Evolutionary conservation across 2,797 vertebrate genomes (phyloP).

Genomic region (Triplophysa yarkandensis): DNA sequence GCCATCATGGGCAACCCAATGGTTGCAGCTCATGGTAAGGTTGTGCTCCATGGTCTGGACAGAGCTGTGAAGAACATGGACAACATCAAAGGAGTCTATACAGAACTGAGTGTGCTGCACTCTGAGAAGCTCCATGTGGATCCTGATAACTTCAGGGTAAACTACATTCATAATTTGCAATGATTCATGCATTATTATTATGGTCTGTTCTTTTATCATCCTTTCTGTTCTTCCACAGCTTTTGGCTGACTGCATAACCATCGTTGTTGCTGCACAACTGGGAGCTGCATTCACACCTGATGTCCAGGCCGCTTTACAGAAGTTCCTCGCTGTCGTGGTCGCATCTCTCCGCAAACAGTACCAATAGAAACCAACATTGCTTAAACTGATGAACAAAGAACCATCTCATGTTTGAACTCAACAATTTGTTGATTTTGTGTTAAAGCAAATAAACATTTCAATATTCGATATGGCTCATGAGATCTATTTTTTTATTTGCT

Average conservation of each 20-base stretch:
- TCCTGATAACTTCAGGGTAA: conserved; percentile 78
- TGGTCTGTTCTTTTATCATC: not conserved
- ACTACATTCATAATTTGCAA: not conserved
- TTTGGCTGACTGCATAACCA: conserved; percentile 65
- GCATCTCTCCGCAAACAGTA: conserved; percentile 73
- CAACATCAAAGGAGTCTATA: conserved; percentile 65
- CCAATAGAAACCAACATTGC: conserved; percentile 58
- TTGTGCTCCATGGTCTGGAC: conserved; percentile 74
- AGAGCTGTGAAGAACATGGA: conserved; percentile 76
- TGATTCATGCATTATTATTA: not conserved
- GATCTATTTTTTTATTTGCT: too few relatives aligned
- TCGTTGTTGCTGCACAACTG: conserved; percentile 68
- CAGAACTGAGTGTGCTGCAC: conserved; percentile 74
- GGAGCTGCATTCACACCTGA: conserved; percentile 70
- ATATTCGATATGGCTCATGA: too few relatives aligned
- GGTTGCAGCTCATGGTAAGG: conserved; percentile 74
- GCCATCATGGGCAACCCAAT: conserved; percentile 72
- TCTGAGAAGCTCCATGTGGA: conserved; percentile 79
- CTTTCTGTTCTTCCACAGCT: conserved; percentile 42
- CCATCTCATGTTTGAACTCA: conserved; percentile 4
- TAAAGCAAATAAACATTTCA: conserved; percentile 35
- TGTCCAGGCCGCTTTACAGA: conserved; percentile 78
- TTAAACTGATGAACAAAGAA: conserved; percentile 1
- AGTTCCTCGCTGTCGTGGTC: conserved; percentile 75
- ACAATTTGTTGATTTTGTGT: conserved; percentile 12